These are phyloP conservation scores for Ophonus ardosiacus DNA, from an alignment of 2,888 invertebrate species.

Conservation along the genomic window DNA sequence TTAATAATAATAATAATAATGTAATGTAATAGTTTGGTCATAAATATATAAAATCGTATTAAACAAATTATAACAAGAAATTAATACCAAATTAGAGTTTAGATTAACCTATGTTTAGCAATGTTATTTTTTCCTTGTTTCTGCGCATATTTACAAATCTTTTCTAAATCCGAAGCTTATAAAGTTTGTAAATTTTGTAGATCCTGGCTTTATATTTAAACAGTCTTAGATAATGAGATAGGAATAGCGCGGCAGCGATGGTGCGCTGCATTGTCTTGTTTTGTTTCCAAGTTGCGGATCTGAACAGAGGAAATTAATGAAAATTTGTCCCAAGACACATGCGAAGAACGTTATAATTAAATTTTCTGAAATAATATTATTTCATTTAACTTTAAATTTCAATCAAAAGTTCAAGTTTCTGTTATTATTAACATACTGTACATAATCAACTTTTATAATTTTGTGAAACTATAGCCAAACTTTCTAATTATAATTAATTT, in stretches of 20 bases:
- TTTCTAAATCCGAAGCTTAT: not conserved
- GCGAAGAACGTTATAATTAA: constrained; percentile 28
- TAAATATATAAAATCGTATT: too few species aligned
- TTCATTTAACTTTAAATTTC: constrained; percentile 40
- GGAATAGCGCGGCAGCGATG: constrained; percentile 9
- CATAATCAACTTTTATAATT: not conserved
- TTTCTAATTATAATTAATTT: not conserved
- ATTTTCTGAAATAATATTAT: constrained; percentile 38
- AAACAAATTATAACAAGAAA: not conserved
- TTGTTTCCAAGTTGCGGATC: constrained; percentile 30
- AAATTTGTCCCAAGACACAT: constrained; percentile 27
- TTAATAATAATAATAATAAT: too few species aligned
- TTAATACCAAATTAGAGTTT: not conserved
- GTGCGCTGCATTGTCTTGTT: constrained; percentile 40
- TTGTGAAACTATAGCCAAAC: not conserved
- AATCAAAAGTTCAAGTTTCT: constrained; percentile 35
- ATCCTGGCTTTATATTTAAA: not conserved
- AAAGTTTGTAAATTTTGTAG: constrained; percentile 13
- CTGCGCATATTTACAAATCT: not conserved
- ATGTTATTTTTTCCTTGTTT: not conserved
- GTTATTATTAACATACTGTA: constrained; percentile 1
- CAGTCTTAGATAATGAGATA: constrained; percentile 21
- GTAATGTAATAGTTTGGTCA: too few species aligned
- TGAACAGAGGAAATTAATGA: constrained; percentile 34
- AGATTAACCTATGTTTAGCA: not conserved